Conservation (phyloP, 1,140 invertebrate species). For the Branchinecta lynchi region DNA sequence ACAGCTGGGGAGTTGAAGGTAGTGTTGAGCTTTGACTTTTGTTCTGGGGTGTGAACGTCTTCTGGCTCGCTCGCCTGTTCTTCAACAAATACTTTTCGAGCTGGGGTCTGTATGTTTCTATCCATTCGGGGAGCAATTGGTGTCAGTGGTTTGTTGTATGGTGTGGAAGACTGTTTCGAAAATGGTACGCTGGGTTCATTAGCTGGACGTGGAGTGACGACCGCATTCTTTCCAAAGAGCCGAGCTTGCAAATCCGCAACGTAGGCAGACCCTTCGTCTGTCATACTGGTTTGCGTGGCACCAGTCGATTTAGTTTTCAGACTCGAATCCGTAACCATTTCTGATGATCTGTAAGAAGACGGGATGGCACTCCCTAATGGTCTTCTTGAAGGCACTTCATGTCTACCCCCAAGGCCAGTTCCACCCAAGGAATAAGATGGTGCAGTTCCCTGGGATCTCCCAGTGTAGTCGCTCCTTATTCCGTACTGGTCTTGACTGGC, state of each 20-base stretch:
- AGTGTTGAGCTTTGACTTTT: not conserved
- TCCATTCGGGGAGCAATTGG: not conserved
- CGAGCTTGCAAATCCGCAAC: not conserved
- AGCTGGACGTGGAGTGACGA: not conserved
- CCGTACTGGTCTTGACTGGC: not conserved
- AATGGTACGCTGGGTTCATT: not conserved
- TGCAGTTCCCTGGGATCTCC: not conserved
- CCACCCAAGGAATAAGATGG: not conserved
- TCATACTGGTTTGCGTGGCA: not conserved
- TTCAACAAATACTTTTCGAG: not conserved
- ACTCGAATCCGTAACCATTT: not conserved
- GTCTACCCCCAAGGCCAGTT: not conserved
- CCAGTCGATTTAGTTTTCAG: not conserved
- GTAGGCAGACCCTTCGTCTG: not conserved
- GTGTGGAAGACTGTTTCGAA: not conserved
- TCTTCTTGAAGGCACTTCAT: not conserved
- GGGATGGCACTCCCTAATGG: not conserved
- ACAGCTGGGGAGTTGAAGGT: constrained; percentile 3
- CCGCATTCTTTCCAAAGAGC: not conserved
- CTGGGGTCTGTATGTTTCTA: not conserved
- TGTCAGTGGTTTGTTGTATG: not conserved
- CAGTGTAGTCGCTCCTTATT: not conserved
- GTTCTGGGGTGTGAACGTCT: not conserved
- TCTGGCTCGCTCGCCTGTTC: not conserved
- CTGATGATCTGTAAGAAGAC: not conserved